Percentiles rank a stretch among this genome's conserved stretches.
Conservation (phyloP, 2,113 vertebrate species). For the Mugil cephalus region DNA sequence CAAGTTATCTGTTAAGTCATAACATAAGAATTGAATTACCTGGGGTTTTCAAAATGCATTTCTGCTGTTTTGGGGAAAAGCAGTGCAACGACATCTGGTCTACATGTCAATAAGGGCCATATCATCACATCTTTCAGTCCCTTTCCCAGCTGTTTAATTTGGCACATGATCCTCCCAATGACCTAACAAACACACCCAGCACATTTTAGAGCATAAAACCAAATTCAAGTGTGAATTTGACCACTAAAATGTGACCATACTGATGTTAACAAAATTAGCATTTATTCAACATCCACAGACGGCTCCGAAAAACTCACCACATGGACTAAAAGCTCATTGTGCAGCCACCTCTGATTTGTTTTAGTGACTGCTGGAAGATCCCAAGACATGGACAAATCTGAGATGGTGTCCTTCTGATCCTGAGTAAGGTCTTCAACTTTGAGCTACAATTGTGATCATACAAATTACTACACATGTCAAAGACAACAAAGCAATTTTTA, state of each 20-base stretch:
- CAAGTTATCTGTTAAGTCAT: slow-evolving; percentile 8
- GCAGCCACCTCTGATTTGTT: slow-evolving; percentile 11
- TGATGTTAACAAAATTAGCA: too few species aligned
- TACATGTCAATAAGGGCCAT: slow-evolving; percentile 35
- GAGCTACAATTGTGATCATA: too few species aligned
- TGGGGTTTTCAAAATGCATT: slow-evolving; percentile 18
- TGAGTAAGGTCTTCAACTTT: too few species aligned
- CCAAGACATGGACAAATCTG: slow-evolving; percentile 17
- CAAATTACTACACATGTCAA: too few species aligned
- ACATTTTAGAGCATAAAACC: too few species aligned
- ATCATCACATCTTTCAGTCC: slow-evolving; percentile 33
- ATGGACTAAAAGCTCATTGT: slow-evolving; percentile 13
- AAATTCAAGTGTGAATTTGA: too few species aligned
- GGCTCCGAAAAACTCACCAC: too few species aligned
- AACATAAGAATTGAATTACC: slow-evolving; percentile 11
- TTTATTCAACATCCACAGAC: too few species aligned
- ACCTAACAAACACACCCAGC: slow-evolving; percentile 14
- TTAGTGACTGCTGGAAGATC: slow-evolving; percentile 9
- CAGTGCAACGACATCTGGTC: slow-evolving; percentile 31
- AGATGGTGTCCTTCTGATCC: background rate
- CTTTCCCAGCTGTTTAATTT: slow-evolving; percentile 41
- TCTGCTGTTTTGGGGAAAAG: slow-evolving; percentile 25
- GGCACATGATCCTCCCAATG: slow-evolving; percentile 29
- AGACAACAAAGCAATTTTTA: too few species aligned
- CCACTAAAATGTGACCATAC: too few species aligned